A percentile compares a stretch with the other conserved stretches of the same genome.
These are phyloP conservation scores for Oreochromis tanganicae DNA, from an alignment of 2,113 vertebrate genomes.

Conservation along the genomic window DNA sequence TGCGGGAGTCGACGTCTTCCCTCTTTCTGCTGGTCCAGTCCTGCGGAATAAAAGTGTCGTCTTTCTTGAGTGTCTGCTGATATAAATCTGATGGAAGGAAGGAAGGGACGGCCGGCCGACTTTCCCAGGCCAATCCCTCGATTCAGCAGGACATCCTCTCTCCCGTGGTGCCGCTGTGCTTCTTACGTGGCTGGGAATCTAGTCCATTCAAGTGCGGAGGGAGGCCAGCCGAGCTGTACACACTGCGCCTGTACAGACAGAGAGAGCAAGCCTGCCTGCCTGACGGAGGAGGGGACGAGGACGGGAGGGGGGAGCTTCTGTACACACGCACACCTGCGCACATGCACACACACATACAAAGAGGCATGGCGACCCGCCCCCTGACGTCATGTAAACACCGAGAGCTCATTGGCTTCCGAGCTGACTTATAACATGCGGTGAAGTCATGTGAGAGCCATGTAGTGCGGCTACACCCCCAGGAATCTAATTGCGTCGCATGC, in stretches of 20 bases:
- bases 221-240: conserved; percentile 68
- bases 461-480: conserved; percentile 36
- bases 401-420: conserved; percentile 54
- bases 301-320: conserved; percentile 15
- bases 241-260: conserved; percentile 56
- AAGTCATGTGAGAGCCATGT: conserved; percentile 57
- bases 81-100: conserved; percentile 27
- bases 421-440: conserved; percentile 26
- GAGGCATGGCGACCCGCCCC: conserved; percentile 21
- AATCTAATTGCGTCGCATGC: conserved; percentile 56
- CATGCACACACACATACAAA: not conserved
- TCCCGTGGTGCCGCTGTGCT: conserved; percentile 68
- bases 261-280: conserved; percentile 41
- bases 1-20: conserved; percentile 43
- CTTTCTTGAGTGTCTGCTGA: conserved; percentile 16
- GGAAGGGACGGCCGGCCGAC: conserved; percentile 75
- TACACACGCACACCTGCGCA: not conserved
- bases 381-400: conserved; percentile 52
- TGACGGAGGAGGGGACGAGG: conserved; percentile 5
- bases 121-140: conserved; percentile 76
- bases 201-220: conserved; percentile 71
- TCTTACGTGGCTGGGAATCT: conserved; percentile 83
- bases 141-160: conserved; percentile 80
- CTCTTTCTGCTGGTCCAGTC: conserved; percentile 22
- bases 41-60: conserved; percentile 34